Evolutionary conservation across 1,140 invertebrate species (phyloP).

Genomic region (Sycobia sp.): DNA sequence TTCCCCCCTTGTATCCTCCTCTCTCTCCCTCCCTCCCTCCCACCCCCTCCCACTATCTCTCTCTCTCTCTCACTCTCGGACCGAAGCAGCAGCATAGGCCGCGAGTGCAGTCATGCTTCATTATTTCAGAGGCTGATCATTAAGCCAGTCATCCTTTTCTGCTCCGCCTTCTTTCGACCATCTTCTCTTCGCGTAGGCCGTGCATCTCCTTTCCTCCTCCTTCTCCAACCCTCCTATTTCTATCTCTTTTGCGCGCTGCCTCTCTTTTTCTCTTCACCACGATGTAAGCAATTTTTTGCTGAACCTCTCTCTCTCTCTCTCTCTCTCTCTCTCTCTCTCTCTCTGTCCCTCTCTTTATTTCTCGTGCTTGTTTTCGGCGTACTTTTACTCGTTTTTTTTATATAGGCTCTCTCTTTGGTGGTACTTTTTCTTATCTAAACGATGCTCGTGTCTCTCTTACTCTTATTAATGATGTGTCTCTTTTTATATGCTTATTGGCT

Average conservation of each 20-base stretch:
- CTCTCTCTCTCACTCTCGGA: background rate
- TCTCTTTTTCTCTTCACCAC: conserved; percentile 15
- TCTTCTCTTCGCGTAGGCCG: conserved; percentile 32
- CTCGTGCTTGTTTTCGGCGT: too few relatives aligned
- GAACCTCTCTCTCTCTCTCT: background rate
- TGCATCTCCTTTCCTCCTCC: too few relatives aligned
- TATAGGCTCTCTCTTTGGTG: background rate
- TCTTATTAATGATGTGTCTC: conserved; percentile 31
- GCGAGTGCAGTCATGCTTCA: conserved; percentile 53
- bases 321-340: conserved; percentile 12
- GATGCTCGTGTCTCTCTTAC: conserved; percentile 31
- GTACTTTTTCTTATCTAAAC: conserved; percentile 26
- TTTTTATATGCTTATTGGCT: conserved; percentile 7
- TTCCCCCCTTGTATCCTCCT: conserved; percentile 30
- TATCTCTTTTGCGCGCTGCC: background rate
- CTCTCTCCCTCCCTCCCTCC: background rate
- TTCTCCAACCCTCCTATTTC: conserved; percentile 11
- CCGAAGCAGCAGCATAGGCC: too few relatives aligned
- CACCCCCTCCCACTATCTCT: background rate
- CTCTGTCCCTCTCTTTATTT: background rate
- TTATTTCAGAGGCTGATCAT: conserved; percentile 56
- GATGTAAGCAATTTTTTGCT: too few relatives aligned
- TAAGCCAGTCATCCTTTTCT: conserved; percentile 51
- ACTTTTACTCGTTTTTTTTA: conserved; percentile 18
- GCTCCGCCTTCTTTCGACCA: conserved; percentile 41